Evolutionary conservation across 2,888 invertebrate species (phyloP).

Genomic region (Pristionchus fissidentatus): DNA sequence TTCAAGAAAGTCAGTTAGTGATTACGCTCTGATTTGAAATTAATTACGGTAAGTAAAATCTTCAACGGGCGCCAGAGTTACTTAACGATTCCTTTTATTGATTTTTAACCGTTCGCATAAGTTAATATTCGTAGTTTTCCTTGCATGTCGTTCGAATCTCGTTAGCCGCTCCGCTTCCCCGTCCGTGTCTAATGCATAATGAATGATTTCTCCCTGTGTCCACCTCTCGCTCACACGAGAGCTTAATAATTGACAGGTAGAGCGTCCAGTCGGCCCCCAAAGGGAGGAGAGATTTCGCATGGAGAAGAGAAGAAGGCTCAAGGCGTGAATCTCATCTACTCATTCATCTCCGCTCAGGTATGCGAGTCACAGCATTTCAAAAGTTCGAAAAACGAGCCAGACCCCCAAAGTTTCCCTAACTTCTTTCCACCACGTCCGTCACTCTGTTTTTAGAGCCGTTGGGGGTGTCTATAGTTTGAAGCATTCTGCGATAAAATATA

Average conservation of each 20-base stretch:
- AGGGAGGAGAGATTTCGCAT: constrained; percentile 16
- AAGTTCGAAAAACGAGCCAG: too few species aligned
- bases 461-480: too few species aligned
- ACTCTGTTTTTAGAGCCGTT: too few species aligned
- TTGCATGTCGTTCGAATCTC: neutral
- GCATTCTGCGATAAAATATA: too few species aligned
- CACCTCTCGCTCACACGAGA: neutral
- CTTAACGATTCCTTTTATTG: too few species aligned
- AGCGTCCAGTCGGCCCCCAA: neutral
- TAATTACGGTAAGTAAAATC: too few species aligned
- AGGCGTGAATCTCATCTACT: too few species aligned
- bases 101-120: too few species aligned
- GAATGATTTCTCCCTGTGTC: constrained; percentile 18
- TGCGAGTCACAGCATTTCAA: too few species aligned
- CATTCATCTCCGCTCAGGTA: constrained; percentile 16
- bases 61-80: too few species aligned
- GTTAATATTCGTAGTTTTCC: neutral
- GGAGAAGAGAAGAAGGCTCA: neutral
- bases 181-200: constrained; percentile 43
- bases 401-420: too few species aligned
- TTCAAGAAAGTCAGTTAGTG: neutral
- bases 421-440: too few species aligned
- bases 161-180: neutral
- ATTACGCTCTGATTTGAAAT: neutral
- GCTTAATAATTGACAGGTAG: constrained; percentile 46